A percentile compares a stretch with the other conserved stretches of the same genome.
These are phyloP conservation scores for Phengaris alcon DNA, from an alignment of 2,888 invertebrate genomes.

Conservation along the genomic window DNA sequence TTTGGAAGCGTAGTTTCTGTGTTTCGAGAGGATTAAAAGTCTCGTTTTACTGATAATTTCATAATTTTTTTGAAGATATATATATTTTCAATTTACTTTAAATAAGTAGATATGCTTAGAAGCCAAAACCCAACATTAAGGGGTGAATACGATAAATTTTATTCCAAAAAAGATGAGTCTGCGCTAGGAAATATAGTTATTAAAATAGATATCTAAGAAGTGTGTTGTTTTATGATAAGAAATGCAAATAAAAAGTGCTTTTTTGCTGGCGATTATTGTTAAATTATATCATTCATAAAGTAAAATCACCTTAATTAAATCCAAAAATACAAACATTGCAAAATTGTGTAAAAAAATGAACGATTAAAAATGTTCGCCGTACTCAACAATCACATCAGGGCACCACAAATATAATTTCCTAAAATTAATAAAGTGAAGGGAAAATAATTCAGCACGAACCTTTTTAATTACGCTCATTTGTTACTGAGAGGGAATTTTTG, in stretches of 20 bases:
- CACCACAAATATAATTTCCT: conserved; percentile 41
- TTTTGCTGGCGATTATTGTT: not conserved
- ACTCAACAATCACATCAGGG: conserved; percentile 44
- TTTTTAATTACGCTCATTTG: conserved; percentile 55
- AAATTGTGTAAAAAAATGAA: conserved; percentile 21
- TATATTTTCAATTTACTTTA: too few relatives aligned
- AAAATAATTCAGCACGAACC: conserved; percentile 50
- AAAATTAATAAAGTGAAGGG: conserved; percentile 46
- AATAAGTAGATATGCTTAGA: too few relatives aligned
- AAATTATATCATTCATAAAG: not conserved
- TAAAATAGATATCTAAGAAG: too few relatives aligned
- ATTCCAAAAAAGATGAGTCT: too few relatives aligned
- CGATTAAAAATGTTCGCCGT: conserved; percentile 20
- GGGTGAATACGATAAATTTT: too few relatives aligned
- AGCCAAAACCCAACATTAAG: too few relatives aligned
- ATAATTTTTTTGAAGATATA: not conserved
- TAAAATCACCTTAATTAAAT: not conserved
- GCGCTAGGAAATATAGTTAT: too few relatives aligned
- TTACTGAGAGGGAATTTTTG: conserved; percentile 33
- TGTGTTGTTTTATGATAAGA: not conserved
- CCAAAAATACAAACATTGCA: not conserved
- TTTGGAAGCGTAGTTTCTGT: not conserved
- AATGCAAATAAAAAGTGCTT: not conserved
- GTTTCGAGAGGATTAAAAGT: not conserved
- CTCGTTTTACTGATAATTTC: not conserved